These are phyloP conservation scores for Erebia epiphron DNA, from an alignment of 2,888 invertebrate species.

Conservation along the genomic window DNA sequence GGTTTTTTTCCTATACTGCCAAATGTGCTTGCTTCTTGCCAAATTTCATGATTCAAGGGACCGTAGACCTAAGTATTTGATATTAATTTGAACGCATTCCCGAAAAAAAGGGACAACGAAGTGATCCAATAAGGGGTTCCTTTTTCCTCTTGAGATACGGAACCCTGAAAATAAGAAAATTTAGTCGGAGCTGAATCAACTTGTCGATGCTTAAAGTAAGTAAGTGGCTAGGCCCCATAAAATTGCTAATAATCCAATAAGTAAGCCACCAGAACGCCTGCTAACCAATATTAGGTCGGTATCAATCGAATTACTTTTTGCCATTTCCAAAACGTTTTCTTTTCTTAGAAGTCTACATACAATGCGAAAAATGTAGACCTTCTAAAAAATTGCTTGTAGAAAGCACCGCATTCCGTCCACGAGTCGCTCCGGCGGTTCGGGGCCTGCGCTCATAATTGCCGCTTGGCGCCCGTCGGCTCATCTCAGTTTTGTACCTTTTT, in stretches of 20 bases:
- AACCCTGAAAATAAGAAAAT: too few relatives aligned
- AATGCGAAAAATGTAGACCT: slow-evolving; percentile 56
- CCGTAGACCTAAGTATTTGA: too few relatives aligned
- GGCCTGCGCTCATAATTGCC: slow-evolving; percentile 70
- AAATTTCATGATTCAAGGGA: too few relatives aligned
- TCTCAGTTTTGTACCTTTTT: slow-evolving; percentile 67
- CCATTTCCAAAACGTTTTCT: slow-evolving; percentile 30
- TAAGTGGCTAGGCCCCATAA: background rate
- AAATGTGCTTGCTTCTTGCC: too few relatives aligned
- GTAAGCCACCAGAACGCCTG: background rate
- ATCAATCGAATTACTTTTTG: background rate
- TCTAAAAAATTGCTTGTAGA: slow-evolving; percentile 57
- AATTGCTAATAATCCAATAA: background rate
- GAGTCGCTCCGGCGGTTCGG: slow-evolving; percentile 46
- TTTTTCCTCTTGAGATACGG: too few relatives aligned
- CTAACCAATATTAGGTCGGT: background rate
- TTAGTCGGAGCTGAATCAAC: background rate
- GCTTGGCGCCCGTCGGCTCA: slow-evolving; percentile 76
- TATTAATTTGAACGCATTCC: too few relatives aligned
- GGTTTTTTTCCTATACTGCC: too few relatives aligned
- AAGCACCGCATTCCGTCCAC: slow-evolving; percentile 50
- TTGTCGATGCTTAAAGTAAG: too few relatives aligned
- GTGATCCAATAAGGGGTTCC: too few relatives aligned
- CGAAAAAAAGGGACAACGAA: too few relatives aligned
- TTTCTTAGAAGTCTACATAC: slow-evolving; percentile 52